These are phyloP conservation scores for Drosophila colorata DNA, from an alignment of 2,888 invertebrate species.

Conservation along the genomic window DNA sequence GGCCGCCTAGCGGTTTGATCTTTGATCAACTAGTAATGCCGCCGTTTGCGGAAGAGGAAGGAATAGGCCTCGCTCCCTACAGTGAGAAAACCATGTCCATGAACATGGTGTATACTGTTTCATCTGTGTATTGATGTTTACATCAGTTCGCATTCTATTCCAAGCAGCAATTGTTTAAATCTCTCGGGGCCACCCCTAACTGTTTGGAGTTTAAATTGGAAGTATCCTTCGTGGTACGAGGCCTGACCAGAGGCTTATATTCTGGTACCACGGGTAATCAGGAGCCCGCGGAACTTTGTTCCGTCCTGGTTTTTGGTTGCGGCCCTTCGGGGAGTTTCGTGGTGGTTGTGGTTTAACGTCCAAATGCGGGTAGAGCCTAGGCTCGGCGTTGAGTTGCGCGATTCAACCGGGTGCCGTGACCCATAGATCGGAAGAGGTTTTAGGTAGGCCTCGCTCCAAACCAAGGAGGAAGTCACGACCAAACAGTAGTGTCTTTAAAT, in stretches of 20 bases:
- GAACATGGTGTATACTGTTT: conserved; percentile 13
- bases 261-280: conserved; percentile 6
- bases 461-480: too few species aligned
- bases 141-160: conserved; percentile 1
- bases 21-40: not conserved
- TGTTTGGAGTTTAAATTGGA: conserved; percentile 10
- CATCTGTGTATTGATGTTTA: conserved; percentile 1
- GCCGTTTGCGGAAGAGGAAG: conserved; percentile 4
- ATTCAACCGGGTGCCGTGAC: too few species aligned
- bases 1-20: not conserved
- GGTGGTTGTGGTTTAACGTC: conserved; percentile 7
- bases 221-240: not conserved
- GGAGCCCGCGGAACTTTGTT: conserved; percentile 3
- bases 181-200: not conserved
- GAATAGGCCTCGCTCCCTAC: conserved; percentile 3
- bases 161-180: not conserved
- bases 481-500: not conserved
- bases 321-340: conserved; percentile 6
- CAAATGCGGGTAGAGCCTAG: conserved; percentile 13
- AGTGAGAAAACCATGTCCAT: conserved; percentile 1
- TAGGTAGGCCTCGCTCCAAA: too few species aligned
- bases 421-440: too few species aligned
- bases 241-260: not conserved
- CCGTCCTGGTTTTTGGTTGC: conserved; percentile 8
- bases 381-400: too few species aligned